phyloP scores from a whole-genome alignment of 2,113 vertebrate genomes.

The Sula dactylatra region DNA sequence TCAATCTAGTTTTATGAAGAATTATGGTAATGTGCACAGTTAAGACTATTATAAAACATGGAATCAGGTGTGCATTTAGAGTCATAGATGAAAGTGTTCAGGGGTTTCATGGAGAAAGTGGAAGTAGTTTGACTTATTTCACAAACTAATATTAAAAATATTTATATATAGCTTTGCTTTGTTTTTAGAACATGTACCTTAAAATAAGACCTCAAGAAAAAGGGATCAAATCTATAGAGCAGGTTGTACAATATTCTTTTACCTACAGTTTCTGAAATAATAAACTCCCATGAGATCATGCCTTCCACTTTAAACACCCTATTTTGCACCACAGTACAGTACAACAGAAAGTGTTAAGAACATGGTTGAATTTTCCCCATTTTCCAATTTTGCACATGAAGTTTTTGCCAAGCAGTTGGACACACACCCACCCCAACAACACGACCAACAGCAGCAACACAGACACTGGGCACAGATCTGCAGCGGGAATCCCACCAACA shows the following conservation, averaged over 20 bases:
- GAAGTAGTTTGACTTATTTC: background rate
- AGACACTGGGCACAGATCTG: slow-evolving; percentile 61
- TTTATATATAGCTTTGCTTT: background rate
- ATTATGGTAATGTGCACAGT: background rate
- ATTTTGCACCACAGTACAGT: background rate
- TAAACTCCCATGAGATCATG: accelerated
- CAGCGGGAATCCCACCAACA: slow-evolving; percentile 60
- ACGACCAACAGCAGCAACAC: background rate
- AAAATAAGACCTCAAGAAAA: background rate
- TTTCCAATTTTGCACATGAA: background rate
- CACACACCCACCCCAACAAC: background rate
- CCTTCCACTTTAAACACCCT: background rate
- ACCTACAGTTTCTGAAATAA: background rate
- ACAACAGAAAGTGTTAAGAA: too few relatives aligned
- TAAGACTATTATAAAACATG: background rate
- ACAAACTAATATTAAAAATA: background rate
- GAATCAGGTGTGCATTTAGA: background rate
- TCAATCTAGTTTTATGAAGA: background rate
- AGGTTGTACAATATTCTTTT: background rate
- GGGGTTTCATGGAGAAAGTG: background rate
- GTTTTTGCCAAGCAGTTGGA: slow-evolving; percentile 10
- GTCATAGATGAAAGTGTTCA: background rate
- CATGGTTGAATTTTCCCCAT: accelerated
- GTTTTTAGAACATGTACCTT: background rate
- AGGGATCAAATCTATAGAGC: background rate